Base-by-base conservation (phyloP, 2,113 vertebrate species). In the Cyprinodon variegatus region DNA sequence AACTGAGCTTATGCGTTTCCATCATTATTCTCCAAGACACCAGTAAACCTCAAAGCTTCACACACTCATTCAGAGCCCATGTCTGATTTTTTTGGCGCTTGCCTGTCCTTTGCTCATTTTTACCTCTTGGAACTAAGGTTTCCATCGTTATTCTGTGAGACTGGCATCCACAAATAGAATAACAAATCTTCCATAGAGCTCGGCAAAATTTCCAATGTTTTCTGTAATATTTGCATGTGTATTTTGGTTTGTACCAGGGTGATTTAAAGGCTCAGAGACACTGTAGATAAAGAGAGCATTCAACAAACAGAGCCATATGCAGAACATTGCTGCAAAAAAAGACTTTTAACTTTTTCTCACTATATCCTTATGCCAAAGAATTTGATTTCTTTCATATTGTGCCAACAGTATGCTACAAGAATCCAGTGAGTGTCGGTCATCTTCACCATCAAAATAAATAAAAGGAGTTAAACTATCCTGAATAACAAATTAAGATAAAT, bases 261-360 rank as follows among this genome's bases (percentile, higher is more conserved):
- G 17, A 36, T 48, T 11, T 37, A 38, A 65, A 64, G 37, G n/a
- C 72, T 69, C 37, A 69, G 29, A 66, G 40, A 70, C 41, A 41
- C n/a, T 41, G 43, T 60, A 61, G 37, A 29, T 81, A 17, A 72
- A 39, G 61, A 4, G 3, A 65, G 61, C 12, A 48, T 38, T 29
- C 61, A 41, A 40, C 11, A 61, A 63, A 36, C 22, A 70, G 4
- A 73, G 17, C 11, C 9, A 67, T n/a, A 39, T 40, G 17, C 22
- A 61, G 11, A 20, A 50, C 3, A 29, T 46, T 65, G 61, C 39
- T 64, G 36, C 36, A 61, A 63, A 13, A 48, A 61, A 50, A 6
- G 11, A 7, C 7, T 61, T 57, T 9, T 63, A 68, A 20, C 62
- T 43, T 43, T 57, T 65, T 53, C 20, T 40, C n/a, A 13, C 10